Evolutionary conservation across 2,113 vertebrate species (phyloP).

Genomic region (Polyodon spathula): DNA sequence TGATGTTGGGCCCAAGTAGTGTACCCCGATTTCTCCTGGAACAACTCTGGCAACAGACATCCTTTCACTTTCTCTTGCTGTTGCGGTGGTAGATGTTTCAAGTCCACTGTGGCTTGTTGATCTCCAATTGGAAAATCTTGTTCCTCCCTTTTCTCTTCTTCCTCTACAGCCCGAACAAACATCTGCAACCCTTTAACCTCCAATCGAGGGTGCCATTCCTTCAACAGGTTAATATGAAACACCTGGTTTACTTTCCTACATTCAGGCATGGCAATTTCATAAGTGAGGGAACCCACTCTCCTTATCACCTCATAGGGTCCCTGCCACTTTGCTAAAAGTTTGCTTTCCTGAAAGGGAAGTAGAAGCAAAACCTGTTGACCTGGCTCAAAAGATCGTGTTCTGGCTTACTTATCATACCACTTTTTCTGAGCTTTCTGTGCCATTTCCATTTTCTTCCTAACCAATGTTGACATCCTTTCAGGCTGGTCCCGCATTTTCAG

Average conservation of each 20-base stretch:
- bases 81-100: too few species aligned
- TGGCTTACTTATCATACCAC: constrained; percentile 13
- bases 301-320: background rate
- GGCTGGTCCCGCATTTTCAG: constrained; percentile 2
- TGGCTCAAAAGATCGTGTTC: background rate
- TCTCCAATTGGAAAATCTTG: too few species aligned
- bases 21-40: too few species aligned
- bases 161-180: background rate
- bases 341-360: background rate
- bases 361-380: constrained; percentile 10
- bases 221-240: constrained; percentile 11
- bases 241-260: background rate
- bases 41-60: too few species aligned
- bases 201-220: background rate
- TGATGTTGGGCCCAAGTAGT: too few species aligned
- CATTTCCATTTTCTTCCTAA: background rate
- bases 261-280: constrained; percentile 9
- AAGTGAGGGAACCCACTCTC: constrained; percentile 3
- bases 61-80: too few species aligned
- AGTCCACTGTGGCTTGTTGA: too few species aligned
- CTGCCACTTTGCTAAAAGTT: constrained; percentile 10
- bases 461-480: constrained; percentile 11
- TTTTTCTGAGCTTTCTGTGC: constrained; percentile 7
- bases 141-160: constrained; percentile 9
- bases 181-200: background rate